Evolutionary conservation across 2,888 invertebrate genomes (phyloP).

Genomic region (Drosophila cyrtoloma): DNA sequence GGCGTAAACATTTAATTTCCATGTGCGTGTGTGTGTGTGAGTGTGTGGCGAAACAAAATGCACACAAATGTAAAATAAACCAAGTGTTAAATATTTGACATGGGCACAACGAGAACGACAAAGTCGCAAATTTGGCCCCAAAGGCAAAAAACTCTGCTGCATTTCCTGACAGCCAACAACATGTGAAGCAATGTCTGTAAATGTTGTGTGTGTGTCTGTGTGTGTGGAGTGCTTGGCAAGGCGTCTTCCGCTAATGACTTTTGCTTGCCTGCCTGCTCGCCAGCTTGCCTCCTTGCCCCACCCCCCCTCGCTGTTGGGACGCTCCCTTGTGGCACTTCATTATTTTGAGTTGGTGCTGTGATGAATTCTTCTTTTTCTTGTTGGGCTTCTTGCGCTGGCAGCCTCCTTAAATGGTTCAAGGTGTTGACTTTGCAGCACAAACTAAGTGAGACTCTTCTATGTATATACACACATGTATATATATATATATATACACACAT

Average conservation of each 20-base stretch:
- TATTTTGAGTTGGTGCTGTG: slow-evolving; percentile 71
- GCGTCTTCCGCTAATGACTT: slow-evolving; percentile 75
- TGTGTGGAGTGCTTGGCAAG: slow-evolving; percentile 41
- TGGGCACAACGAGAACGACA: slow-evolving; percentile 47
- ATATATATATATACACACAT: not conserved
- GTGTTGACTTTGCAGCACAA: slow-evolving; percentile 73
- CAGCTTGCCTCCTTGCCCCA: not conserved
- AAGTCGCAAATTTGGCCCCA: slow-evolving; percentile 55
- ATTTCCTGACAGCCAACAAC: slow-evolving; percentile 66
- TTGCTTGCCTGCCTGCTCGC: slow-evolving; percentile 38
- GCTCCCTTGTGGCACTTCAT: slow-evolving; percentile 65
- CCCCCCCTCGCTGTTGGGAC: not conserved
- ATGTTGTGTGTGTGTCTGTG: slow-evolving; percentile 21
- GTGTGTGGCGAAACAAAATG: slow-evolving; percentile 40
- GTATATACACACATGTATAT: not conserved
- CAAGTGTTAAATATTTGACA: slow-evolving; percentile 79
- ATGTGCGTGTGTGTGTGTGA: slow-evolving; percentile 35
- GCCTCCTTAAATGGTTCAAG: slow-evolving; percentile 73
- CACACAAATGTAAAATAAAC: slow-evolving; percentile 69
- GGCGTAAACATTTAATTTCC: slow-evolving; percentile 80
- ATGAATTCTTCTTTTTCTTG: slow-evolving; percentile 49
- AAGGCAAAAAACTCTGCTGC: slow-evolving; percentile 66
- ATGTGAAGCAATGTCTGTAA: slow-evolving; percentile 9
- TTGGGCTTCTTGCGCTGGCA: slow-evolving; percentile 13
- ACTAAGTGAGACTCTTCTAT: slow-evolving; percentile 45